Percentiles rank a stretch among this genome's conserved stretches.
Evolutionary conservation across 2,113 vertebrate species (phyloP).

Genomic region (Pomatorhinus ruficollis): DNA sequence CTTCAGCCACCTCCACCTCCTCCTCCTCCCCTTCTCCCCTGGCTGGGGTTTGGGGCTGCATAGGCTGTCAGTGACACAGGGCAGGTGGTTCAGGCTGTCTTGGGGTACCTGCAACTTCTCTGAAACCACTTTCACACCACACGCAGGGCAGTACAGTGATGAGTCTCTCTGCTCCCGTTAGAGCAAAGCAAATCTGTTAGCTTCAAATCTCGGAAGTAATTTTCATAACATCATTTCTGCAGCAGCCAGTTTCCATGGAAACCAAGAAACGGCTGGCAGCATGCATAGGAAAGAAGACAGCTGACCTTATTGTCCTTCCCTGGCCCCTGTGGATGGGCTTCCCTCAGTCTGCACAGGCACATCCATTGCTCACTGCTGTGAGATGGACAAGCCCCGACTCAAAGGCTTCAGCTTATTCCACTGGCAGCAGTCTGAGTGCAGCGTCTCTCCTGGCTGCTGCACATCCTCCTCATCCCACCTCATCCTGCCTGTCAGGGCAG

Average conservation of each 20-base stretch:
- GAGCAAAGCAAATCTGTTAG: neutral
- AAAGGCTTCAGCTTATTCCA: neutral
- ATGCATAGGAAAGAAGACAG: neutral
- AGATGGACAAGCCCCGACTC: neutral
- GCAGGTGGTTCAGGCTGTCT: neutral
- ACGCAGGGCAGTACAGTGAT: rapidly evolving
- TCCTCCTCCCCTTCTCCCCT: neutral
- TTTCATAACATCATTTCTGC: neutral
- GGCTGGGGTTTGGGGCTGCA: neutral
- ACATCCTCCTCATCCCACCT: neutral
- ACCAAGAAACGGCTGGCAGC: neutral
- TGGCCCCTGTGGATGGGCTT: neutral
- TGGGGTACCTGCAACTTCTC: neutral
- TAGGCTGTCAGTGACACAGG: neutral
- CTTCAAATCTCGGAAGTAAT: neutral
- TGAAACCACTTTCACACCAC: rapidly evolving
- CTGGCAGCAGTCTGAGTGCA: neutral
- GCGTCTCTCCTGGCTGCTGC: neutral
- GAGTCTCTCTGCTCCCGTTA: neutral
- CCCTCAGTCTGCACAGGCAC: neutral
- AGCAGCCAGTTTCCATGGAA: slow-evolving; percentile 45
- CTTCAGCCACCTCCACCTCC: neutral
- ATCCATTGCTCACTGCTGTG: rapidly evolving
- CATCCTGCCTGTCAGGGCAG: neutral
- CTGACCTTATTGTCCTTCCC: slow-evolving; percentile 31